These are phyloP conservation scores for Tetramorium simillimum DNA, from an alignment of 1,140 invertebrate genomes.

Conservation along the genomic window DNA sequence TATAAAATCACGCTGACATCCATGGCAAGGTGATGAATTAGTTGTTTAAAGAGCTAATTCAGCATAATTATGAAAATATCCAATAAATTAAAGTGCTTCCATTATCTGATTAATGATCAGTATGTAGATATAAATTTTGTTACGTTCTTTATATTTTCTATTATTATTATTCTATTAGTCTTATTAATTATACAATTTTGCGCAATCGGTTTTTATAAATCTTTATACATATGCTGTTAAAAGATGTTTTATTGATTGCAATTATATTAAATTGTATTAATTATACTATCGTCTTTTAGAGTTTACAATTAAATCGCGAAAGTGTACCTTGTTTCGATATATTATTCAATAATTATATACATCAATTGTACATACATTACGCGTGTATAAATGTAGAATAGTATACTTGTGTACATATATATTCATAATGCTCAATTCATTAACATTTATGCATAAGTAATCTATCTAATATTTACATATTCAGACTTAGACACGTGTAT, in stretches of 20 bases:
- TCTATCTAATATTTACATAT: conserved; percentile 23
- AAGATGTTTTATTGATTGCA: conserved; percentile 20
- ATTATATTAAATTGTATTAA: conserved; percentile 21
- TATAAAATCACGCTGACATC: conserved; percentile 1
- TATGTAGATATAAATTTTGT: conserved; percentile 59
- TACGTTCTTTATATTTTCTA: conserved; percentile 38
- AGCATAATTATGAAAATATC: conserved; percentile 18
- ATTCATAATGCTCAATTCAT: conserved; percentile 45
- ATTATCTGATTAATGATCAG: conserved; percentile 60
- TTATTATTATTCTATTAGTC: conserved; percentile 39
- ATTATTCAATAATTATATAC: conserved; percentile 31
- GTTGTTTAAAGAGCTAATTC: conserved; percentile 28
- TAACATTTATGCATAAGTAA: conserved; percentile 13
- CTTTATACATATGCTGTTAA: conserved; percentile 30
- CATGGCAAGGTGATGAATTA: conserved; percentile 22
- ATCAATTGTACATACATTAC: conserved; percentile 37
- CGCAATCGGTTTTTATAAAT: conserved; percentile 35
- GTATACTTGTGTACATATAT: background rate
- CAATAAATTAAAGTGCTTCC: conserved; percentile 65
- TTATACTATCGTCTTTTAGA: conserved; percentile 23
- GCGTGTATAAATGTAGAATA: conserved; percentile 22
- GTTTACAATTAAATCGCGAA: conserved; percentile 25
- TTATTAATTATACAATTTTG: conserved; percentile 39
- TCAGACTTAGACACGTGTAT: conserved; percentile 3
- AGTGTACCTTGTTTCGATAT: conserved; percentile 41